A percentile compares a stretch with the other conserved stretches of the same genome.
These are phyloP conservation scores for Periophthalmus magnuspinnatus DNA, from an alignment of 2,797 vertebrate genomes.

Conservation along the genomic window DNA sequence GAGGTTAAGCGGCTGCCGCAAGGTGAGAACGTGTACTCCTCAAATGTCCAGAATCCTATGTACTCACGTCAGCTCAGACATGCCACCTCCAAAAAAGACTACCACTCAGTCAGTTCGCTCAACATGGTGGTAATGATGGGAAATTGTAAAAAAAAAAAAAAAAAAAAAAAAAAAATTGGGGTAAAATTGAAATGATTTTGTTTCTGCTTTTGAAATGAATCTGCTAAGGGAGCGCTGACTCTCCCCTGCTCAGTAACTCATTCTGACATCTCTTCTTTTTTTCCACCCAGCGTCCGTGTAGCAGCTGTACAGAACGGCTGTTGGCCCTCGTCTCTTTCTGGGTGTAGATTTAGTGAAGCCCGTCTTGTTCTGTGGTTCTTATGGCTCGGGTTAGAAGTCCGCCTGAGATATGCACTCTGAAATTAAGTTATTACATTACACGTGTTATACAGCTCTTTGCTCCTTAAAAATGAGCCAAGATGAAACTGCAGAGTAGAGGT, in stretches of 20 bases:
- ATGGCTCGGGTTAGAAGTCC: slow-evolving; percentile 48
- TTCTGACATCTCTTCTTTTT: slow-evolving; percentile 19
- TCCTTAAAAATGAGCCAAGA: slow-evolving; percentile 41
- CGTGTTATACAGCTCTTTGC: slow-evolving; percentile 30
- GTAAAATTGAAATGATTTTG: slow-evolving; percentile 6
- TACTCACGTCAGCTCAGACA: slow-evolving; percentile 33
- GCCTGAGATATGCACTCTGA: slow-evolving; percentile 46
- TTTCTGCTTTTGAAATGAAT: slow-evolving; percentile 15
- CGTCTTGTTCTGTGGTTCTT: slow-evolving; percentile 27
- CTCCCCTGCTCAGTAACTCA: slow-evolving; percentile 12
- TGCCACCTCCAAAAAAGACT: slow-evolving; percentile 17
- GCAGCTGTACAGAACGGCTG: slow-evolving; percentile 44
- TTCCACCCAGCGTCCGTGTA: slow-evolving; percentile 29
- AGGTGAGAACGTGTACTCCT: slow-evolving; percentile 26
- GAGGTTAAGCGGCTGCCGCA: slow-evolving; percentile 12
- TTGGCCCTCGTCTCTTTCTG: slow-evolving; percentile 15
- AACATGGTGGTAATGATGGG: background rate
- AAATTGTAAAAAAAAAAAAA: background rate
- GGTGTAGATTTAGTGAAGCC: slow-evolving; percentile 20
- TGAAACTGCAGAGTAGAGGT: slow-evolving; percentile 40
- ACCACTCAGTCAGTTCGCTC: slow-evolving; percentile 24
- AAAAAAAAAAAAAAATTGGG: background rate
- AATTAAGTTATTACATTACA: slow-evolving; percentile 40
- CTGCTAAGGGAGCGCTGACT: background rate
- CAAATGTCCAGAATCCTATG: slow-evolving; percentile 5